A percentile compares a stretch with the other conserved stretches of the same genome.
Conservation (phyloP, 2,888 invertebrate species). For the Drosophila meridionalis region DNA sequence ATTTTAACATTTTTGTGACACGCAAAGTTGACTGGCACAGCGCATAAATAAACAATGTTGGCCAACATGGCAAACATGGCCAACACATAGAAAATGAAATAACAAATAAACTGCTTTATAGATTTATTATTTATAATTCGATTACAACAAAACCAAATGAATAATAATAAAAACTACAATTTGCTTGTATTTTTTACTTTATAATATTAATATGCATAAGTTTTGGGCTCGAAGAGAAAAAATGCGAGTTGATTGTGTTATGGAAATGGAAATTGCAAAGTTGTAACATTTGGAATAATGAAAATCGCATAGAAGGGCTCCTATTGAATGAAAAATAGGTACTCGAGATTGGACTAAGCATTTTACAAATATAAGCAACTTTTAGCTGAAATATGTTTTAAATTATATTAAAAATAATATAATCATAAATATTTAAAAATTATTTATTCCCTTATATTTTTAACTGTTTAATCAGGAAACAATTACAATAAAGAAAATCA, state of each 20-base stretch:
- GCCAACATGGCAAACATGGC: slow-evolving; percentile 35
- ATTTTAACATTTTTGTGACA: slow-evolving; percentile 59
- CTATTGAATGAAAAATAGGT: not conserved
- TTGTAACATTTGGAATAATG: not conserved
- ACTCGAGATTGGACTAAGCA: fast-evolving
- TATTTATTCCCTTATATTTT: no score
- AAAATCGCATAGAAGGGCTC: not conserved
- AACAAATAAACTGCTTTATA: slow-evolving; percentile 38
- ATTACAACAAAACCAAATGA: slow-evolving; percentile 16
- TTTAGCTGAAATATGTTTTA: not conserved
- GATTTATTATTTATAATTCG: slow-evolving; percentile 45
- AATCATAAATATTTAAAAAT: no score
- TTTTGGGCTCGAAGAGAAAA: slow-evolving; percentile 1
- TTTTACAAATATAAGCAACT: not conserved
- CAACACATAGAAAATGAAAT: slow-evolving; percentile 52
- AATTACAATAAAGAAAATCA: no score
- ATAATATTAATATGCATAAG: not conserved
- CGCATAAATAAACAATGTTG: slow-evolving; percentile 54
- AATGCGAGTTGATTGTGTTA: not conserved
- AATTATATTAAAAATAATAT: no score
- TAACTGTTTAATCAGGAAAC: no score
- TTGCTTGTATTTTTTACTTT: not conserved
- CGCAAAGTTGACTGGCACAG: slow-evolving; percentile 56
- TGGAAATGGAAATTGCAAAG: slow-evolving; percentile 8
- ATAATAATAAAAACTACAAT: slow-evolving; percentile 21